These are phyloP conservation scores for Brachymystax lenok DNA, from an alignment of 2,797 vertebrate genomes.

Conservation along the genomic window DNA sequence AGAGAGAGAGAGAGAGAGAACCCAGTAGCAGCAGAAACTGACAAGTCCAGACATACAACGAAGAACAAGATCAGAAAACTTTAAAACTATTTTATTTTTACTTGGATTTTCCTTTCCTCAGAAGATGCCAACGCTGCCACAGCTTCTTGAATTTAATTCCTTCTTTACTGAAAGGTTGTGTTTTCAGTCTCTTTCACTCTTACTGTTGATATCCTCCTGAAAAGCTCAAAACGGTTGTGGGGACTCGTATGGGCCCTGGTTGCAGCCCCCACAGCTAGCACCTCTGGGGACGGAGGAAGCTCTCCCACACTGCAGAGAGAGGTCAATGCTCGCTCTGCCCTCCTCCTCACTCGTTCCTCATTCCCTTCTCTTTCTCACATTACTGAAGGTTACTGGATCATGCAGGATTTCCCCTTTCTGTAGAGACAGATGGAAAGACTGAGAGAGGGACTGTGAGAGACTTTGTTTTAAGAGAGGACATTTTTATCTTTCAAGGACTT, in stretches of 20 bases:
- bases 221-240: background rate
- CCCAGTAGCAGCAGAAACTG: background rate
- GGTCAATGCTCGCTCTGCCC: slow-evolving; percentile 44
- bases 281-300: slow-evolving; percentile 56
- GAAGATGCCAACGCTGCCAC: background rate
- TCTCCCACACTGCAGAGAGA: slow-evolving; percentile 46
- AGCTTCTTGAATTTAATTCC: background rate
- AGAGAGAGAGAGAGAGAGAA: background rate
- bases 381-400: background rate
- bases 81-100: background rate
- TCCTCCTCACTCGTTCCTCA: slow-evolving; percentile 14
- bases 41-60: slow-evolving; percentile 49
- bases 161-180: background rate
- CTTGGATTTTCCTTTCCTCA: background rate
- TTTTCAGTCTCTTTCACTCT: background rate
- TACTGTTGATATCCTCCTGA: background rate
- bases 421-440: slow-evolving; percentile 10
- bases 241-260: slow-evolving; percentile 46
- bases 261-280: slow-evolving; percentile 38
- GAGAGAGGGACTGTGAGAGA: slow-evolving; percentile 23
- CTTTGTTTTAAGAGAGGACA: slow-evolving; percentile 6
- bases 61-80: slow-evolving; percentile 25
- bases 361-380: slow-evolving; percentile 29
- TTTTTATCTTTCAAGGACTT: background rate
- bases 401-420: slow-evolving; percentile 50